Conservation (phyloP, 2,113 vertebrate genomes). For the Leucopsar rothschildi region DNA sequence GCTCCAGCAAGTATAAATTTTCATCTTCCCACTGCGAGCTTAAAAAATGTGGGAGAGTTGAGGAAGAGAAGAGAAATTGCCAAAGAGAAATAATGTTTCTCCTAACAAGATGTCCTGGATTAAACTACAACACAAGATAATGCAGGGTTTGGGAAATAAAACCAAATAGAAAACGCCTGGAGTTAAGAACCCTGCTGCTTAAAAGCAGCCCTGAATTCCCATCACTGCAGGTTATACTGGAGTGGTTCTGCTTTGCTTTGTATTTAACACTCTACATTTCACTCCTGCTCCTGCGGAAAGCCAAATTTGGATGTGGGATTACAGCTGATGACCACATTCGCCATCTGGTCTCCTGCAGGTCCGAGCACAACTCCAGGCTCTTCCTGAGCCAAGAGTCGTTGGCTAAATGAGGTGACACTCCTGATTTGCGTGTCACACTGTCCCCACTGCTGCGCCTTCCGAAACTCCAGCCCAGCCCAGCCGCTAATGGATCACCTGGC, state of each 20-base stretch:
- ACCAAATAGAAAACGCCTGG: slow-evolving; percentile 52
- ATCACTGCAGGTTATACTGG: slow-evolving; percentile 47
- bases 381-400: slow-evolving; percentile 22
- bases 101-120: slow-evolving; percentile 49
- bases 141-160: slow-evolving; percentile 59
- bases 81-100: slow-evolving; percentile 45
- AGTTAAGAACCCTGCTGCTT: slow-evolving; percentile 62
- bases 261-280: slow-evolving; percentile 56
- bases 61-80: slow-evolving; percentile 30
- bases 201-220: slow-evolving; percentile 64
- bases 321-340: slow-evolving; percentile 45
- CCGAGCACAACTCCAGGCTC: not conserved
- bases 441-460: not conserved
- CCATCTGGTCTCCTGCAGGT: slow-evolving; percentile 54
- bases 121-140: slow-evolving; percentile 24
- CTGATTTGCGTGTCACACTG: not conserved
- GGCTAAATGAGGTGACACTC: not conserved
- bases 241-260: slow-evolving; percentile 61
- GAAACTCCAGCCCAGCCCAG: not conserved
- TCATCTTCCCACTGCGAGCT: not conserved
- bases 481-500: not conserved
- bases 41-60: not conserved
- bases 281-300: slow-evolving; percentile 14
- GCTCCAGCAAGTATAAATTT: not conserved
- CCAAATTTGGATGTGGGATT: slow-evolving; percentile 36